These are phyloP conservation scores for Smutsia gigantea DNA, from an alignment of 2,797 vertebrate species.

Conservation along the genomic window DNA sequence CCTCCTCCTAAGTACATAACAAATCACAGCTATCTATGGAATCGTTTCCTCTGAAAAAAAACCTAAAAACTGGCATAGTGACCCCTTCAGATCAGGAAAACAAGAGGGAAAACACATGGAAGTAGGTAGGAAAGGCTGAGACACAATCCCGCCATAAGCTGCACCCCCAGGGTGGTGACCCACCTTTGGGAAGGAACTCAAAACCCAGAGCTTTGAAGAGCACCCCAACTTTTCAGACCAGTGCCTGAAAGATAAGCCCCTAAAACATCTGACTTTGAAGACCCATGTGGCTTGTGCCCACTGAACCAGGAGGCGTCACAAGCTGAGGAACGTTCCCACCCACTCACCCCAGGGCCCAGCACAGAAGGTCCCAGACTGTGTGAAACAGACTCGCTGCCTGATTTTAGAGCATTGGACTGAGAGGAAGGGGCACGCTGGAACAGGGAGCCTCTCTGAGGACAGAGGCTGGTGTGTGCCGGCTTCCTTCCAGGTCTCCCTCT, in stretches of 20 bases:
- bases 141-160: background rate
- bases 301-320: accelerated
- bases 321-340: background rate
- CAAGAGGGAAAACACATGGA: background rate
- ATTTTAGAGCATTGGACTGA: background rate
- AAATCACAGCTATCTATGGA: background rate
- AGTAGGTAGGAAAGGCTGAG: background rate
- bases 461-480: background rate
- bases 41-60: background rate
- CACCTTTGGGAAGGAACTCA: background rate
- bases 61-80: background rate
- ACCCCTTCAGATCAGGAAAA: background rate
- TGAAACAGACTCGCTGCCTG: background rate
- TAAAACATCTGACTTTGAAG: background rate
- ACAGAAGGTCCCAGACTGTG: background rate
- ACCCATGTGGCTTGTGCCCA: background rate
- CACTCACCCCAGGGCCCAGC: background rate
- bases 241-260: background rate
- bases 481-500: background rate
- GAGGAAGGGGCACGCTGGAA: background rate
- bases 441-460: background rate
- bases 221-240: background rate
- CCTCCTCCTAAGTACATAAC: background rate
- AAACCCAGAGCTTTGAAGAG: background rate
- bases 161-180: too few relatives aligned